Base-by-base conservation (phyloP, 2,797 vertebrate genomes). In the Arremon brunneinucha region DNA sequence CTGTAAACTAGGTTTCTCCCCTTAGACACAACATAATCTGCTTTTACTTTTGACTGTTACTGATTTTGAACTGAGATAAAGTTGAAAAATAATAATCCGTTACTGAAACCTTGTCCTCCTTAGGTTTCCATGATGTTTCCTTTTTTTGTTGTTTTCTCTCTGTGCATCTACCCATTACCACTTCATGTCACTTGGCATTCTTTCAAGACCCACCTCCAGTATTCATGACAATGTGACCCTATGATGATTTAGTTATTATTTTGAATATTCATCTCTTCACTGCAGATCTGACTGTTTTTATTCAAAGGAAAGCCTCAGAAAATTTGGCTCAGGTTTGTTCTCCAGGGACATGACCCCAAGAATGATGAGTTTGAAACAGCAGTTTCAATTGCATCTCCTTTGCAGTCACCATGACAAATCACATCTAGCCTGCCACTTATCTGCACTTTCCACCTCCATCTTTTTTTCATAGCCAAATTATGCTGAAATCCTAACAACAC, bases 381-480 rank as follows among this genome's bases (percentile, higher is more conserved):
- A 79, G 11, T 55, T 83, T 16, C 27, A 19, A 32, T 76, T 93
- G 49, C 47, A 86, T 83, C 85, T 83, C 59, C 93, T 88, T 83
- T 62, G 35, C 44, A 90, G n/a, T 94, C 83, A 90, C 47, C 17
- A 2, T 80, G 85, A 92, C 55, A 94, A 93, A 90, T 86, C 70
- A n/a, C 65, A 90, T 69, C 79, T 53, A 85, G 87, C 72, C 69
- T 94, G 65, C 50, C 50, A 72, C 77, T 83, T 91, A 68, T 47
- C 56, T 91, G 79, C 32, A 55, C 67, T 82, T 90, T 83, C 69
- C 63, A 93, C 55, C 72, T 96, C 83, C 77, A 88, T 78, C 55
- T 83, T 88, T 79, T 91, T 83, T 53, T 84, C 59, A 55, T 44
- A 88, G 74, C 69, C 83, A 94, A 90, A 95, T 85, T 83, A 91